Conservation (phyloP, 2,888 invertebrate genomes). For the Ophion slaviceki region DNA sequence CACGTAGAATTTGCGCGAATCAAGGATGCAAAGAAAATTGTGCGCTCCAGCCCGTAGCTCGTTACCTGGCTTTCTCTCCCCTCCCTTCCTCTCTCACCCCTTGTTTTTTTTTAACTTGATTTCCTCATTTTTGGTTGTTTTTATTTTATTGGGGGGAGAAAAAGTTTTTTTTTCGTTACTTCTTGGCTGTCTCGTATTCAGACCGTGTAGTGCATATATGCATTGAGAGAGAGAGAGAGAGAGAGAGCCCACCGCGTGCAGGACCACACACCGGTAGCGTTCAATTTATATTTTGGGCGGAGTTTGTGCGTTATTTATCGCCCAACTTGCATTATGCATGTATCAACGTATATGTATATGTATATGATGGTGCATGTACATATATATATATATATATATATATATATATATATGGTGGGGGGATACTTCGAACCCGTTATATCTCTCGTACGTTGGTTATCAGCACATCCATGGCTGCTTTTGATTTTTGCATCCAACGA, state of each 20-base stretch:
- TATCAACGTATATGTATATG: conserved; percentile 13
- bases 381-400: no score
- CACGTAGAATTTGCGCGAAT: no score
- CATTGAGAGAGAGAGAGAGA: conserved; percentile 10
- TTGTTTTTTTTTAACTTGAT: neutral
- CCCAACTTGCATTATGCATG: conserved; percentile 44
- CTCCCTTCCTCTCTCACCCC: neutral
- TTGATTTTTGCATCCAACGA: no score
- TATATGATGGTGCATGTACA: conserved; percentile 11
- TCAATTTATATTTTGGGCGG: conserved; percentile 81
- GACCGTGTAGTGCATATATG: conserved; percentile 43
- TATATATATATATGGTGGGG: no score
- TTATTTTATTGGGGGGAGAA: neutral
- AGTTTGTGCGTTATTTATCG: conserved; percentile 78
- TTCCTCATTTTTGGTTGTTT: no score
- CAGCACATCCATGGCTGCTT: no score
- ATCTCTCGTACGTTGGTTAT: no score
- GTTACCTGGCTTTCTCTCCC: conserved; percentile 13
- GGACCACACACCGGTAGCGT: conserved; percentile 81
- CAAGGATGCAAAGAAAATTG: no score
- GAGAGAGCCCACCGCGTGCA: conserved; percentile 38
- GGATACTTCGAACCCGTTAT: no score
- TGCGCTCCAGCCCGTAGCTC: conserved; percentile 13
- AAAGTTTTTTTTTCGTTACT: neutral
- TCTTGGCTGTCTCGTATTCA: conserved; percentile 35